These are phyloP conservation scores for Odontomachus brunneus DNA, from an alignment of 1,140 invertebrate genomes.

Conservation along the genomic window DNA sequence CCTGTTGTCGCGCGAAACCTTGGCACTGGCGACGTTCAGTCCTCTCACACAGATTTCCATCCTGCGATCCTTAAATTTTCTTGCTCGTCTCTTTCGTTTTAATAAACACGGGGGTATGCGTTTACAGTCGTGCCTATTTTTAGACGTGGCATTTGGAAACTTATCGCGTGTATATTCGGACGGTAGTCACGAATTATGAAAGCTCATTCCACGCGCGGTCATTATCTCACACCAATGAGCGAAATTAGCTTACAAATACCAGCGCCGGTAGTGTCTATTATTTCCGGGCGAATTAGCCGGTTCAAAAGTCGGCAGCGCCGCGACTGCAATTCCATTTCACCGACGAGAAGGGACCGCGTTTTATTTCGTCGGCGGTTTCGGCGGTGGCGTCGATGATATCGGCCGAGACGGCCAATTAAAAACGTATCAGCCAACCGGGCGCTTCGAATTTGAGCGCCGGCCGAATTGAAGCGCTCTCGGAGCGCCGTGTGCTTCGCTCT, in stretches of 20 bases:
- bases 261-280: slow-evolving; percentile 47
- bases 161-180: slow-evolving; percentile 8
- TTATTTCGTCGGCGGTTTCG: slow-evolving; percentile 52
- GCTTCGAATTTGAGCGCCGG: slow-evolving; percentile 38
- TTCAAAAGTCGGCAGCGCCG: slow-evolving; percentile 42
- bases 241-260: slow-evolving; percentile 43
- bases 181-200: slow-evolving; percentile 58
- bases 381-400: slow-evolving; percentile 48
- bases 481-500: slow-evolving; percentile 19
- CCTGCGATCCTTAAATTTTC: not conserved
- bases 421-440: slow-evolving; percentile 49
- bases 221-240: slow-evolving; percentile 35
- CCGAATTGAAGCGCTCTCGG: slow-evolving; percentile 30
- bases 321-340: slow-evolving; percentile 54
- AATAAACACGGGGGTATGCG: not conserved
- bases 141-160: slow-evolving; percentile 5
- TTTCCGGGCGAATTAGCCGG: slow-evolving; percentile 49
- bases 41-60: not conserved
- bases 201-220: slow-evolving; percentile 35
- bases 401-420: slow-evolving; percentile 59
- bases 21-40: not conserved
- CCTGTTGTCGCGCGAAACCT: not conserved
- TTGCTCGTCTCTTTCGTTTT: too few species aligned
- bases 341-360: slow-evolving; percentile 29
- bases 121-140: not conserved